Base-by-base conservation (phyloP, 2,888 invertebrate genomes). In the Altica lythri region DNA sequence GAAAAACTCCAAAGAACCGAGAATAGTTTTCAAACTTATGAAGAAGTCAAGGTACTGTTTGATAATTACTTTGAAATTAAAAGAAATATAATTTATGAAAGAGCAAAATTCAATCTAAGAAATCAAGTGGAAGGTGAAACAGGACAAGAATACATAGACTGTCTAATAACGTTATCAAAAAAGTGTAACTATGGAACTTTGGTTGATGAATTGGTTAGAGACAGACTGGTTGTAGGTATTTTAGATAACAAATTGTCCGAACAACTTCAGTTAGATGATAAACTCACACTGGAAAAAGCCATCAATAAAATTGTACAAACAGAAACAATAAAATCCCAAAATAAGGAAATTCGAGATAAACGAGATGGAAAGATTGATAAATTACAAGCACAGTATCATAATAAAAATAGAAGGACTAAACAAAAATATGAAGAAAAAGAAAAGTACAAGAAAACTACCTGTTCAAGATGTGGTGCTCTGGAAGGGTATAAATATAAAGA, bases 91-190 rank as follows among this genome's bases (percentile, higher is more conserved):
- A 42, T n/a, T n/a, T n/a, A n/a, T n/a, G n/a, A n/a, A n/a, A n/a
- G n/a, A n/a, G n/a, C n/a, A n/a, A n/a, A n/a, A n/a, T 42, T 42
- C 13, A 42, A 42, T 13, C 9, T 22, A 10, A 42, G 42, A 42
- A n/a, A 19, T 3, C 42, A 42, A 42, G 9, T 16, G 10, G 42
- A 42, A 42, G 42, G 42, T n/a, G 18, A 42, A 17, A 42, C 42
- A n/a, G 3, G 9, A 3, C 9, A 22, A 42, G 42, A 42, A 42
- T 42, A 19, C 13, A 4, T 42, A n/a, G 22, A 42, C 3, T n/a
- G 10, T 19, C n/a, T 42, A 22, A 17, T 14, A 4, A 19, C 14
- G 8, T 42, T 42, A 17, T 9, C 18, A 42, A 42, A 42, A 42
- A 19, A 8, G 8, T 42, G 42, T 13, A 18, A 42, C 9, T 42